phyloP scores from a whole-genome alignment of 2,113 vertebrate species.

The Steatornis caripensis region DNA sequence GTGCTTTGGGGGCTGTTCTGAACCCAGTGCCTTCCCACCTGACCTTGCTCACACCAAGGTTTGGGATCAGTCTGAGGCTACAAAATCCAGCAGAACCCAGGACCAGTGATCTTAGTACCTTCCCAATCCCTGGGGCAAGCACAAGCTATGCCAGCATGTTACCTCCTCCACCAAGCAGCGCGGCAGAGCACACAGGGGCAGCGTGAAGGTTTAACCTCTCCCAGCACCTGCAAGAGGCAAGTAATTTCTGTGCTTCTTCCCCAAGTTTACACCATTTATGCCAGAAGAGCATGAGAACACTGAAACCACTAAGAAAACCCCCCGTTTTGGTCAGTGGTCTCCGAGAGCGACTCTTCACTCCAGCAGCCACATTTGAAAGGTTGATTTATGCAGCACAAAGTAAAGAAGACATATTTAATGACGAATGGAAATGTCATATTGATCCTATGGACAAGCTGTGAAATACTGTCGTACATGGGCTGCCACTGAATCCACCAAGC shows the following conservation, averaged over 20 bases:
- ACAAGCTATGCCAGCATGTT: not conserved
- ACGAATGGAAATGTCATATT: slow-evolving; percentile 66
- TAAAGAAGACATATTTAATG: slow-evolving; percentile 64
- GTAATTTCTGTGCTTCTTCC: not conserved
- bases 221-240: not conserved
- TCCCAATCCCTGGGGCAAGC: not conserved
- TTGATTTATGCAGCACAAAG: slow-evolving; percentile 64
- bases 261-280: not conserved
- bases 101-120: not conserved
- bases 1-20: not conserved
- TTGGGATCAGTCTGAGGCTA: not conserved
- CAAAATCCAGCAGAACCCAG: not conserved
- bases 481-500: not conserved
- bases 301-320: not conserved
- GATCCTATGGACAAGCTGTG: slow-evolving; percentile 56
- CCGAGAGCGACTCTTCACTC: not conserved
- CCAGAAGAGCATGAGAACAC: not conserved
- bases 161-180: fast-evolving
- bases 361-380: slow-evolving; percentile 26
- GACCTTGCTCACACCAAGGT: not conserved
- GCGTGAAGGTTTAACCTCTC: not conserved
- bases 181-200: not conserved
- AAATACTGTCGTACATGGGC: slow-evolving; percentile 19
- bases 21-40: not conserved
- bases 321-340: not conserved